These are phyloP conservation scores for Azorinus chamasolen DNA, from an alignment of 2,888 invertebrate genomes.

Conservation along the genomic window DNA sequence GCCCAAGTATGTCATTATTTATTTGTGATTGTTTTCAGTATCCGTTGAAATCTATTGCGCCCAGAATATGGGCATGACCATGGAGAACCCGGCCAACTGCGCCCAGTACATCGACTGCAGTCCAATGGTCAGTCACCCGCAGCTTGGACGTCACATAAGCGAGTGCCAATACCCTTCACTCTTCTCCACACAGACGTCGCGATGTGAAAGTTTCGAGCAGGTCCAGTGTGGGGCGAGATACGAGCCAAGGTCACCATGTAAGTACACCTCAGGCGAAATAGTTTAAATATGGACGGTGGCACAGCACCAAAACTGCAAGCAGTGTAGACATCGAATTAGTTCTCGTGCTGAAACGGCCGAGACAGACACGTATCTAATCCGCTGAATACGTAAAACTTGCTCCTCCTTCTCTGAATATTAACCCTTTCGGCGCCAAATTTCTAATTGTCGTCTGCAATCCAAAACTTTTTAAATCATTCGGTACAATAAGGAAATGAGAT, in stretches of 20 bases:
- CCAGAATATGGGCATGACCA: conserved; percentile 59
- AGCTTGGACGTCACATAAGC: conserved; percentile 60
- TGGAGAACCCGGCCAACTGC: conserved; percentile 71
- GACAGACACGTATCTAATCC: too few species aligned
- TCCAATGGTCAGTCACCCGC: conserved; percentile 37
- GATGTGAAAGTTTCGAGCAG: conserved; percentile 67
- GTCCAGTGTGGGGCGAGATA: conserved; percentile 71
- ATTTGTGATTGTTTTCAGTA: conserved; percentile 64
- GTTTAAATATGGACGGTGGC: background rate
- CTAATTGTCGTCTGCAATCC: too few species aligned
- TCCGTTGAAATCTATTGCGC: conserved; percentile 71
- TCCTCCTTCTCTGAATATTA: too few species aligned
- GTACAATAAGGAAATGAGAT: too few species aligned
- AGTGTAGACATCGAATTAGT: too few species aligned
- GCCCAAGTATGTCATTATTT: too few species aligned
- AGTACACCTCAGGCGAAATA: conserved; percentile 23
- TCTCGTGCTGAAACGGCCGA: too few species aligned
- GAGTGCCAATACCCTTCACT: conserved; percentile 73
- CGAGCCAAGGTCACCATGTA: conserved; percentile 75
- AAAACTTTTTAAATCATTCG: too few species aligned
- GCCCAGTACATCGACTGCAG: conserved; percentile 73
- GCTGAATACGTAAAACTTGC: too few species aligned
- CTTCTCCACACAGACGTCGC: conserved; percentile 62
- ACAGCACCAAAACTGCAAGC: too few species aligned
- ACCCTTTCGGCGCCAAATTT: too few species aligned